Evolutionary conservation across 2,113 vertebrate genomes (phyloP), one percentile per base, ranked within the genome.

Genomic region (Gambusia holbrooki): DNA sequence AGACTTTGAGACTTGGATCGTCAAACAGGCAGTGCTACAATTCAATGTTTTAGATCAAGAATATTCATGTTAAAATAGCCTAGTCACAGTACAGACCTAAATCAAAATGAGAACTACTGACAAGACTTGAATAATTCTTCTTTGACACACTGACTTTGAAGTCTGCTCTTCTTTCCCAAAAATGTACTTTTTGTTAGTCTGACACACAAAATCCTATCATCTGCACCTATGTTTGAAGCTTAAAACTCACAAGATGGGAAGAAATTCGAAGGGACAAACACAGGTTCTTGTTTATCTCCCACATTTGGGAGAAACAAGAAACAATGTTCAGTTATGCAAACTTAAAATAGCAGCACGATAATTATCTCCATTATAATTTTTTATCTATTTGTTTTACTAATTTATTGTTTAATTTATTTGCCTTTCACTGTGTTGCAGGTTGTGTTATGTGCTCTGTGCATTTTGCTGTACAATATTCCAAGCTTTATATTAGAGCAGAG

Each of bases 401-500:
- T 10, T 48, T 19, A 58, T 58, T n/a, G 8, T n/a, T 58, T 58
- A 3, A 25, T 17, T 58, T 58, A 58, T 58, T 58, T 58, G 9
- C 22, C 51, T 25, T 25, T 58, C 10, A 8, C 9, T n/a, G 9
- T n/a, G 19, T n/a, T 58, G 51, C 19, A 62, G 67, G 35, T 17
- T 19, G 54, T 58, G 13, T 25, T 66, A 25, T 62, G 29, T 51
- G 35, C 67, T 33, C 30, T 68, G n/a, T 40, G 29, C 4, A 5
- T 76, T 60, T n/a, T 63, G 25, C 40, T 51, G 22, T 17, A 32
- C 32, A n/a, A 62, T 27, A 67, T 74, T 27, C 37, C 0, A 0
- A 9, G 63, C 35, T 45, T 30, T 71, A 73, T 66, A 62, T 67
- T 22, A 42, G 25, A 80, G 29, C 51, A 63, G 30, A 70, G 73